Percentiles rank a stretch among this genome's conserved stretches.
Evolutionary conservation across 2,888 invertebrate species (phyloP).

Genomic region (Lamproptera curius): DNA sequence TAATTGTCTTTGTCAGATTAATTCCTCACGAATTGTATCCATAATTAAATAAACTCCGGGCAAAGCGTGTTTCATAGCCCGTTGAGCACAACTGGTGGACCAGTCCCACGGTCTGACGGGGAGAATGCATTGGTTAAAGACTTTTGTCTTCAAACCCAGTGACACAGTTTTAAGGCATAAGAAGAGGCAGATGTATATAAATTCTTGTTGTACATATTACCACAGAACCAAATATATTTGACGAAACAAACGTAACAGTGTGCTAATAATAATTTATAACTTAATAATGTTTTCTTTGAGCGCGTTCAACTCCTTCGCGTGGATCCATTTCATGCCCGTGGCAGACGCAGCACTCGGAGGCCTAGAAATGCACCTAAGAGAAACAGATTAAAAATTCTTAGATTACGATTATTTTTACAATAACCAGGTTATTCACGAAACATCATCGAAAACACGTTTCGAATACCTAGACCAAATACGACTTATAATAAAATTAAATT

Average conservation of each 20-base stretch:
- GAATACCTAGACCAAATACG: background rate
- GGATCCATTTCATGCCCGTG: conserved; percentile 66
- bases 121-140: no score
- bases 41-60: no score
- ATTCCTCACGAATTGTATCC: no score
- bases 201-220: no score
- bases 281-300: conserved; percentile 24
- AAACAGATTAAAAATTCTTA: background rate
- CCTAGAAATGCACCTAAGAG: conserved; percentile 48
- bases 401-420: background rate
- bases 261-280: conserved; percentile 2
- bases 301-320: conserved; percentile 56
- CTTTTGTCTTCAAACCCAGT: no score
- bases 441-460: background rate
- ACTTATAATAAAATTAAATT: background rate
- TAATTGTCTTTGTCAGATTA: no score
- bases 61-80: no score
- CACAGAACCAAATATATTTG: background rate
- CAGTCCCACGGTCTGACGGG: no score
- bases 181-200: no score
- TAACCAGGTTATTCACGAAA: background rate
- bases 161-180: no score
- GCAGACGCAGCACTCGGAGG: conserved; percentile 64
- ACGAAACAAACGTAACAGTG: conserved; percentile 1
- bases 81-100: no score